Base-by-base conservation (phyloP, 2,797 vertebrate species). In the Paramormyrops hopkinsi region DNA sequence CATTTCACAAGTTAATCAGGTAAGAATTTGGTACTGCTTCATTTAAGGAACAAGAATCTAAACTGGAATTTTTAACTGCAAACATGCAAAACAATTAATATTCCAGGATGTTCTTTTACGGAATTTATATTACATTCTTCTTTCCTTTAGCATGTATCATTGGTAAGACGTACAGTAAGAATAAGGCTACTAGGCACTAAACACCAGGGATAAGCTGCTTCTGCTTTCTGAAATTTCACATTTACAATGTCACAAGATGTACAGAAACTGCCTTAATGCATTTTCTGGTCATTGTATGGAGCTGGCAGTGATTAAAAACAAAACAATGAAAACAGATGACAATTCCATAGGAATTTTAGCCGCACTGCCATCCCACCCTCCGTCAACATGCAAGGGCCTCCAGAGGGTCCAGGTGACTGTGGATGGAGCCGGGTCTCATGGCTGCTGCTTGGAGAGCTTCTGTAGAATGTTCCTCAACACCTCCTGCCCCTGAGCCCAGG, bases 341-440 rank as follows among this genome's bases (percentile, higher is more conserved):
- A 96, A 98, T 98, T 98, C 97, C 97, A 97, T 97, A 97, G 98
- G 97, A 98, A 98, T 97, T 96, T 97, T 94, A 95, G 94, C 94
- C 91, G 91, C 92, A 92, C 91, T 25, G 90, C 90, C 90, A 92
- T 92, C 85, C 93, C 87, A 90, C 89, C 89, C 86, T 82, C 86
- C 91, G 90, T 87, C 89, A 89, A 69, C 89, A 91, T 51, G 90
- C 89, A 90, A 83, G 89, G 91, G 89, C 88, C 37, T 29, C 48
- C 88, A 86, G 90, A 86, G 51, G 92, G 89, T 53, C 25, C 25
- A 56, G 69, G 7, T 59, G 41, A 51, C 2, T 17, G 59, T 59
- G 73, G 37, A 25, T n/a, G 76, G 17, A 54, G 22, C 54, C 2
- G 11, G 19, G 4, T 53, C 88, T 90, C 87, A 90, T 1, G 88